Base-by-base conservation (phyloP, 2,888 invertebrate species). In the Anticlea derivata region DNA sequence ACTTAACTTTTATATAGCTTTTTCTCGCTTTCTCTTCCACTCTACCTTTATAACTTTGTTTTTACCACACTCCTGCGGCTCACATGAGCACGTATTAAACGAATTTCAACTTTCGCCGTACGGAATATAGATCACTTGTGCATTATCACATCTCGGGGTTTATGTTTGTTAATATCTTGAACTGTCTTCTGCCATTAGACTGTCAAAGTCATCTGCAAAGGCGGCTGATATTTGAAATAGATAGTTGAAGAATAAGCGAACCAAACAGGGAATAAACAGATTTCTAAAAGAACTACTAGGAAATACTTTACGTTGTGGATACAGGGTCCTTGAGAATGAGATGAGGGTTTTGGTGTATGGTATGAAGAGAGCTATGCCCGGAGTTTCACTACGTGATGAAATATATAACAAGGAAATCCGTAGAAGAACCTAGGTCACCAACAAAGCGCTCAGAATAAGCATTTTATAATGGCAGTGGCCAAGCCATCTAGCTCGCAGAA, bases 171-270 rank as follows among this genome's bases (percentile, higher is more conserved):
- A 66, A 68, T 71, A 73, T 71, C 69, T 63, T 38, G 65, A 70
- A 73, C 73, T 69, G 74, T 72, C 71, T 74, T 63, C 66, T 55
- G 40, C 69, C 74, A 68, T 77, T 76, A 77, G 75, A 74, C 68
- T 74, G 73, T 65, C 68, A 68, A 70, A 77, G 72, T 75, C 75
- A 75, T 77, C 73, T 70, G 58, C 60, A 61, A 63, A 55, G 59
- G 53, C 55, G 44, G 48, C 47, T 56, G 68, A 65, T 73, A 70
- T 73, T 73, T 66, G 63, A 65, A 66, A 63, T 57, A 61, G 70
- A 69, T 70, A 68, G 44, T 41, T 49, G 17, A 23, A 50, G 46
- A 53, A 55, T 50, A 49, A 13, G 38, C 24, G 11, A 10, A 4
- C 27, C 7, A 7, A 39, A 39, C 7, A 29, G 4, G 7, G 10